Base-by-base conservation (phyloP, 2,797 vertebrate species). In the Smutsia gigantea region DNA sequence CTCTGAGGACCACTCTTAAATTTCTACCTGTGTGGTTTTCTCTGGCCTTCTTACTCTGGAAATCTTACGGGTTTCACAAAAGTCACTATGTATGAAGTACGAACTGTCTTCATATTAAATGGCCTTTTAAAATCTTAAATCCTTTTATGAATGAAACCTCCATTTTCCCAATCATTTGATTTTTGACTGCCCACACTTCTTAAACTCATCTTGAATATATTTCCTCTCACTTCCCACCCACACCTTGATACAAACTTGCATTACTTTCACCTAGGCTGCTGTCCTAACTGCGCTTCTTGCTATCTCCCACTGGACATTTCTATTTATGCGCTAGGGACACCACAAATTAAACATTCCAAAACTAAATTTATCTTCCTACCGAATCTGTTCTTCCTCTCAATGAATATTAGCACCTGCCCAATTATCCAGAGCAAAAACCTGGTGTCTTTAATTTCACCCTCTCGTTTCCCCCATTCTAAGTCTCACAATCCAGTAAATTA, bases 321-420 rank as follows among this genome's bases (percentile, higher is more conserved):
- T 81, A 92, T 10, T 94, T 64, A 89, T 57, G 42, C 1, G 25
- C 53, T 15, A 71, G 31, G 17, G 5, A 69, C n/a, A 86, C 55
- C 57, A 83, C 18, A 86, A 81, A 87, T 84, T 86, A 78, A 75
- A 85, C 37, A 77, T 82, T 94, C 23, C n/a, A 68, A 96, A 95
- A 79, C 25, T 72, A 49, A 57, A 49, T 55, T 46, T 77, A 64
- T 89, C 34, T 93, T 68, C n/a, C 77, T 74, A 78, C 27, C 42
- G 84, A 83, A 87, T 39, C 27, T 23, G 23, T 59, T 79, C 17
- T 84, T 81, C 19, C 37, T 86, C 85, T 85, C 39, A 78, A 29
- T 34, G 39, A 88, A 69, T 64, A 87, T 42, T 84, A 96, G 55
- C 53, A 81, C n/a, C 21, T 90, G 34, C 11, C 46, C 59, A 93